These are phyloP conservation scores for Drosophila prostipennis DNA, from an alignment of 2,888 invertebrate species.

Conservation along the genomic window DNA sequence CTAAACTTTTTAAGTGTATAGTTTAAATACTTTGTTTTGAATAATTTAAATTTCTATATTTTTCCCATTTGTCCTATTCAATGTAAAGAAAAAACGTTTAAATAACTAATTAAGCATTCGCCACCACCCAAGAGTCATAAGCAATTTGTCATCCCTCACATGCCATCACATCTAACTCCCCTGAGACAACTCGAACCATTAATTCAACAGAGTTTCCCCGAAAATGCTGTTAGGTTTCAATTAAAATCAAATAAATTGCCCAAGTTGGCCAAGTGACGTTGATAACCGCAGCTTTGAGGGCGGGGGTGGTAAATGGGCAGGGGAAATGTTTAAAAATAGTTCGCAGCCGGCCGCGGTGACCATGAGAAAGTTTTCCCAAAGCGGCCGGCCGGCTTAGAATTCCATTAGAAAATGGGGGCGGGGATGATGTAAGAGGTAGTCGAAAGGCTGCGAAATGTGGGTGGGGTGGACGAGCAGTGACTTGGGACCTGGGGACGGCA, in stretches of 20 bases:
- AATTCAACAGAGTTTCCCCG: conserved; percentile 4
- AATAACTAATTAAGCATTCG: conserved; percentile 4
- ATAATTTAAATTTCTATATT: no score
- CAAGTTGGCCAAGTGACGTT: conserved; percentile 42
- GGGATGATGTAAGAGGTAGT: conserved; percentile 11
- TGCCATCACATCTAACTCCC: conserved; percentile 6
- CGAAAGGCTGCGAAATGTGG: neutral
- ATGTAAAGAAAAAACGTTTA: neutral
- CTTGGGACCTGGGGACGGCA: conserved; percentile 19
- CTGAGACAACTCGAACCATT: conserved; percentile 3
- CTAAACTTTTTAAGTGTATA: no score
- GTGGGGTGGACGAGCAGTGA: conserved; percentile 1
- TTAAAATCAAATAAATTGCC: conserved; percentile 48
- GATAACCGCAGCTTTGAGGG: conserved; percentile 2
- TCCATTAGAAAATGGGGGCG: conserved; percentile 21
- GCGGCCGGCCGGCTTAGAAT: conserved; percentile 32
- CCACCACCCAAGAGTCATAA: neutral
- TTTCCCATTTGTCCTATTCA: no score
- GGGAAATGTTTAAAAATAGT: conserved; percentile 35
- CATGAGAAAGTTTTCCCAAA: conserved; percentile 28
- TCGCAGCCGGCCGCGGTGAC: conserved; percentile 18
- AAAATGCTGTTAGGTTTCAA: conserved; percentile 40
- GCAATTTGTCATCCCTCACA: conserved; percentile 20
- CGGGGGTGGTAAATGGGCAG: conserved; percentile 19
- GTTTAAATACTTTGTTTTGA: no score